phyloP scores from a whole-genome alignment of 2,888 invertebrate genomes.

The Folsomia manolachei region DNA sequence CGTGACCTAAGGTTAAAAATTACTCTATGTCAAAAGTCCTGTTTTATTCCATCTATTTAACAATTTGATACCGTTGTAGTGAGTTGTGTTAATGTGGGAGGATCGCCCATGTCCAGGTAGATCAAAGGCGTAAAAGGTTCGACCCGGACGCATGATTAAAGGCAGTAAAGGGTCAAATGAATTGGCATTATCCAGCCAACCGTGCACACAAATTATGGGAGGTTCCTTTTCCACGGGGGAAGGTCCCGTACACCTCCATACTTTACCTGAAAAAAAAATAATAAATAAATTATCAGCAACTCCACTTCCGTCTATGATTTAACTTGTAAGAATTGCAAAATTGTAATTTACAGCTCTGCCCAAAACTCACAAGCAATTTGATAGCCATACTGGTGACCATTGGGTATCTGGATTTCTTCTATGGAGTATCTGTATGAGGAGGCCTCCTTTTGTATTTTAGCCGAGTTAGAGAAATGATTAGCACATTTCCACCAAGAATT shows the following conservation, averaged over 20 bases:
- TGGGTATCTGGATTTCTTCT: not conserved
- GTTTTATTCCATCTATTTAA: too few relatives aligned
- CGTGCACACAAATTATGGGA: conserved; percentile 39
- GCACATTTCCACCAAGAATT: too few relatives aligned
- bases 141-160: conserved; percentile 26
- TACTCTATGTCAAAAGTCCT: too few relatives aligned
- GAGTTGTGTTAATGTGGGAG: not conserved
- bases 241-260: conserved; percentile 24
- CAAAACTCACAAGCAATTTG: not conserved
- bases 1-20: too few relatives aligned
- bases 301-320: too few relatives aligned
- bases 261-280: conserved; percentile 24
- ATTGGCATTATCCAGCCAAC: conserved; percentile 42
- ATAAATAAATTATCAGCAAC: not conserved
- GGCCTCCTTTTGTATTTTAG: too few relatives aligned
- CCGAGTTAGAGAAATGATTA: too few relatives aligned
- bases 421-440: not conserved
- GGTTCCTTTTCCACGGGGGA: not conserved
- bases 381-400: not conserved
- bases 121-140: conserved; percentile 34
- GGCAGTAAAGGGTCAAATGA: conserved; percentile 37
- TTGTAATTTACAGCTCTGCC: not conserved
- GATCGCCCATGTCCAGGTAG: conserved; percentile 40
- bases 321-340: not conserved
- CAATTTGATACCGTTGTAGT: too few relatives aligned